Base-by-base conservation (phyloP, 1,140 invertebrate genomes). In the Bombus confusus region DNA sequence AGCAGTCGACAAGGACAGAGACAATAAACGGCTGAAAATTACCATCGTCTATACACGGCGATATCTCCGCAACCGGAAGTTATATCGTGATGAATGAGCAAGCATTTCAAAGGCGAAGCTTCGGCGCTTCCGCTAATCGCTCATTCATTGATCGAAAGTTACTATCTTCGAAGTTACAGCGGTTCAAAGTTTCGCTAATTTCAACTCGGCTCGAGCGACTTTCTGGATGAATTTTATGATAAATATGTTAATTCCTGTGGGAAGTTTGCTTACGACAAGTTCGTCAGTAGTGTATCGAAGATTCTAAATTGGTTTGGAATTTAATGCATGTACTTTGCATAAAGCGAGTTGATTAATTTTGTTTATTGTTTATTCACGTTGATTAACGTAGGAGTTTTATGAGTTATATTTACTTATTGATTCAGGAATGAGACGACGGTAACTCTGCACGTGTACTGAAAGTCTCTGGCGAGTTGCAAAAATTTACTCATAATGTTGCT, bases 101-200 rank as follows among this genome's bases (percentile, higher is more conserved):
- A 31, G 3, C 6, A 8, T 25, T 75, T 75, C 15, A 75, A 25
- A 57, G 31, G 0, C 1, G 22, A 57, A 37, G 12, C 0, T 59
- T 39, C 6, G 6, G 1, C 12, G 47, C 31, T 76, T 37, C 1
- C 3, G 57, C 8, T 6, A 1, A 59, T 5, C 13, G 0, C 1
- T 18, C 6, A 28, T 2, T 34, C 5, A 6, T 25, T 12, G 3
- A 8, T 4, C 10, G 1, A 1, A 28, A 6, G 1, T 28, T 8
- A 15, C 1, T 76, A 59, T 37, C 25, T 28, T 37, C 6, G 12
- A 31, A 39, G 47, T 39, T 76, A 57, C 6, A 39, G 25, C 10
- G 74, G 12, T 18, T 25, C 25, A 76, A 76, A 76, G 34, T 37
- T 52, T 47, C 8, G 13, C 3, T 8, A 74, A 34, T 47, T 74